phyloP scores from a whole-genome alignment of 2,888 invertebrate genomes.

The Helicoverpa assulta region DNA sequence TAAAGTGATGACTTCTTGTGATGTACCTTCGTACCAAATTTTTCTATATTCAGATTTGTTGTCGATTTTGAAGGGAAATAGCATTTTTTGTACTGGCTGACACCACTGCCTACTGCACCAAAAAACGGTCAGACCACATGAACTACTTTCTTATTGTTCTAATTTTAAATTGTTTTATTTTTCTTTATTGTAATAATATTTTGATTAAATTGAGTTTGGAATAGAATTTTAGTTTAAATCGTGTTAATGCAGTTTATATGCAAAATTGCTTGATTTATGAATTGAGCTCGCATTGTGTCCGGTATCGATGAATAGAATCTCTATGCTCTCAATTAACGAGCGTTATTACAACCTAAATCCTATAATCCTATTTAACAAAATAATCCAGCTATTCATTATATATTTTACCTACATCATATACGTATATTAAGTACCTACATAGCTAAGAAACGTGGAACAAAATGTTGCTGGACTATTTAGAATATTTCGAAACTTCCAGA shows the following conservation, averaged over 20 bases:
- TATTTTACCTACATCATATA: background rate
- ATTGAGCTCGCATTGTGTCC: constrained; percentile 1
- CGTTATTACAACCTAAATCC: constrained; percentile 5
- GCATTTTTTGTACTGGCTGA: background rate
- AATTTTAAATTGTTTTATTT: background rate
- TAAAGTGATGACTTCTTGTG: background rate
- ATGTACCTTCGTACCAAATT: no score
- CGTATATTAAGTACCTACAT: background rate
- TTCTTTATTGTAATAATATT: no score
- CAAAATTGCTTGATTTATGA: constrained; percentile 29
- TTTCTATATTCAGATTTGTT: no score
- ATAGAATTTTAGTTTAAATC: background rate
- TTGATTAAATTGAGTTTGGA: no score
- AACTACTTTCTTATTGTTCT: background rate
- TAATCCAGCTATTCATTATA: background rate
- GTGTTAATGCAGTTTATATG: background rate
- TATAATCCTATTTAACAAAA: background rate
- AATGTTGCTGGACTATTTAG: background rate
- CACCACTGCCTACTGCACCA: no score
- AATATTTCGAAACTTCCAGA: background rate
- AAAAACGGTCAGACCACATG: no score
- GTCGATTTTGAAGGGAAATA: no score
- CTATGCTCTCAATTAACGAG: constrained; percentile 23
- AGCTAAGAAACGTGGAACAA: background rate
- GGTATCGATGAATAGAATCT: constrained; percentile 31